Conservation (phyloP, 1,140 invertebrate species). For the Zaprionus davidi region DNA sequence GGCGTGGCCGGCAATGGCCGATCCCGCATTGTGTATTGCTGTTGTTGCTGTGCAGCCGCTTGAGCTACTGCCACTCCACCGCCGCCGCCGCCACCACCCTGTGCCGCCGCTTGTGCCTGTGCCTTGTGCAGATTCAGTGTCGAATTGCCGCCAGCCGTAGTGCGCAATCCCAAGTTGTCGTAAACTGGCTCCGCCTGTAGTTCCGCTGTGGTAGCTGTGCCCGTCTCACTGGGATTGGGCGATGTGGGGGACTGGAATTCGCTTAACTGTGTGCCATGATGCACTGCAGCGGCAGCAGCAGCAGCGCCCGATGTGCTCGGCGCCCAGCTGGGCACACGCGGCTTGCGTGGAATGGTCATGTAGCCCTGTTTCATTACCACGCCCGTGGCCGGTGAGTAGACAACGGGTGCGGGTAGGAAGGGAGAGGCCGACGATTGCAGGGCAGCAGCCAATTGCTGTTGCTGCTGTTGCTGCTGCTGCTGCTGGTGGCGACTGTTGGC, state of each 20-base stretch:
- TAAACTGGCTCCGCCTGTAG: constrained; percentile 89
- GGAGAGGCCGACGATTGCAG: constrained; percentile 86
- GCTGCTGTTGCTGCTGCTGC: constrained; percentile 79
- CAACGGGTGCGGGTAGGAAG: constrained; percentile 86
- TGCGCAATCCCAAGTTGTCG: constrained; percentile 92
- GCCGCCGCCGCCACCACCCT: constrained; percentile 33
- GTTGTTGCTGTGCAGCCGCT: constrained; percentile 70
- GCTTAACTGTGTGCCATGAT: constrained; percentile 76
- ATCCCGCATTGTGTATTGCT: constrained; percentile 85
- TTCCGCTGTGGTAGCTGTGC: constrained; percentile 85
- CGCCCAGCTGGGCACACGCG: constrained; percentile 92
- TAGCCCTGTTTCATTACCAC: constrained; percentile 90
- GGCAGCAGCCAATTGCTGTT: constrained; percentile 59
- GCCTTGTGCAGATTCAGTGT: constrained; percentile 90
- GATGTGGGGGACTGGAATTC: constrained; percentile 84
- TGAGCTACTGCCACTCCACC: constrained; percentile 58
- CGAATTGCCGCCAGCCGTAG: constrained; percentile 94
- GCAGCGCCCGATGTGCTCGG: constrained; percentile 86
- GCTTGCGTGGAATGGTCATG: constrained; percentile 93
- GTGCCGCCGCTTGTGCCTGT: constrained; percentile 28
- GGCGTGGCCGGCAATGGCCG: constrained; percentile 87
- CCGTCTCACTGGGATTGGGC: constrained; percentile 84
- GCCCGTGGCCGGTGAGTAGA: constrained; percentile 84
- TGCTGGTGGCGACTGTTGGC: constrained; percentile 84
- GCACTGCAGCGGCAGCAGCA: constrained; percentile 44